These are phyloP conservation scores for Serranus cabrilla DNA, from an alignment of 2,797 vertebrate species.

Conservation along the genomic window DNA sequence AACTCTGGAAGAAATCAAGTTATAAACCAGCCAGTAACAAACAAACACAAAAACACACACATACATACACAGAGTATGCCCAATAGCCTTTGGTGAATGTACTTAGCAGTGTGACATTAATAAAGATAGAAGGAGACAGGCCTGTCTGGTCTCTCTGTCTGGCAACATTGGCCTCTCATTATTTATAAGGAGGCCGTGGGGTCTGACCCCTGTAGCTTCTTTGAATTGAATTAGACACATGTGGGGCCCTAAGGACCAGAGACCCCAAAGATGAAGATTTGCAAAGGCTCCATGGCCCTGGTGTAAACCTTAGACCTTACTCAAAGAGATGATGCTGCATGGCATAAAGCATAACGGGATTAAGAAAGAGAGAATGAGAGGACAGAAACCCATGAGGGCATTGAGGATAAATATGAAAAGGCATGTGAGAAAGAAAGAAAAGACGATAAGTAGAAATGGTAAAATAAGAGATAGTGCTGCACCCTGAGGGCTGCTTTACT, in stretches of 20 bases:
- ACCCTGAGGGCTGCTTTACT: neutral
- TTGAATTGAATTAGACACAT: slow-evolving; percentile 64
- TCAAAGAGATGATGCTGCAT: neutral
- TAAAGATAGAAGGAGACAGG: slow-evolving; percentile 62
- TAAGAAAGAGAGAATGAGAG: neutral
- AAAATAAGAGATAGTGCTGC: neutral
- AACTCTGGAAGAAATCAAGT: neutral
- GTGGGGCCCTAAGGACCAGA: slow-evolving; percentile 43
- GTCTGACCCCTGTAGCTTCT: slow-evolving; percentile 53
- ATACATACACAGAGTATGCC: slow-evolving; percentile 5
- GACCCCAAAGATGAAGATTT: slow-evolving; percentile 37
- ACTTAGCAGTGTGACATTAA: slow-evolving; percentile 51
- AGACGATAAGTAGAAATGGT: neutral
- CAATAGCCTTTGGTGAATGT: slow-evolving; percentile 51
- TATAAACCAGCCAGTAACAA: slow-evolving; percentile 8
- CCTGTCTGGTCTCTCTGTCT: slow-evolving; percentile 52
- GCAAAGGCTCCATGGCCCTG: slow-evolving; percentile 22
- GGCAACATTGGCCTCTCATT: slow-evolving; percentile 48
- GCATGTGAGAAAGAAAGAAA: neutral
- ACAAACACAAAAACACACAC: slow-evolving; percentile 1
- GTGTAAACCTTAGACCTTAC: slow-evolving; percentile 17
- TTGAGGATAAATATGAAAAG: neutral
- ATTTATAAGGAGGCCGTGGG: slow-evolving; percentile 44
- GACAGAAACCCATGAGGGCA: slow-evolving; percentile 1
- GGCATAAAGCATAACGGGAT: slow-evolving; percentile 3